phyloP scores from a whole-genome alignment of 2,888 invertebrate genomes.

The Autographa pulchrina region DNA sequence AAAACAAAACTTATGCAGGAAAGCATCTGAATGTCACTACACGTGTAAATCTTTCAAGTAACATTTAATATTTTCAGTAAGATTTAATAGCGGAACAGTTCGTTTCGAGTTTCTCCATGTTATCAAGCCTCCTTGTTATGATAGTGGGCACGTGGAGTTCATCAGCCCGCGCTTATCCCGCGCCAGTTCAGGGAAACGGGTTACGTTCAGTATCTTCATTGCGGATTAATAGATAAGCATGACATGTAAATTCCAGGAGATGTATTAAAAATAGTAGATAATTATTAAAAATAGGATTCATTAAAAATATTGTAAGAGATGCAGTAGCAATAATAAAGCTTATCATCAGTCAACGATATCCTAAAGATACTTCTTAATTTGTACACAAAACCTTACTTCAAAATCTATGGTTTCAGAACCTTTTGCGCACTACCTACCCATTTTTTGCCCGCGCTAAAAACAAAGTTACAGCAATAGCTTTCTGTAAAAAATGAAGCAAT shows the following conservation, averaged over 20 bases:
- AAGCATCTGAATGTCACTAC: background rate
- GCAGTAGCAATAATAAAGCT: no score
- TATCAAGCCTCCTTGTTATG: slow-evolving; percentile 11
- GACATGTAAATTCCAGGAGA: background rate
- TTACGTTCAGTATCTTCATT: background rate
- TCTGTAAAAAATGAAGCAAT: background rate
- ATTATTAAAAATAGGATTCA: background rate
- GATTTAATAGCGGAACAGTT: slow-evolving; percentile 8
- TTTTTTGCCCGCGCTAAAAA: background rate
- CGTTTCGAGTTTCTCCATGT: slow-evolving; percentile 23
- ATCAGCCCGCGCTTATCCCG: slow-evolving; percentile 11
- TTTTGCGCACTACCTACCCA: background rate
- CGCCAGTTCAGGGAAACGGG: slow-evolving; percentile 5
- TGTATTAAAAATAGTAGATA: background rate
- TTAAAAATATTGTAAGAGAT: no score
- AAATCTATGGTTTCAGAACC: background rate
- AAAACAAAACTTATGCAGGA: background rate
- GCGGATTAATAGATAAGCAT: slow-evolving; percentile 8
- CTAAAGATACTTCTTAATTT: background rate
- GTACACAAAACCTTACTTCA: background rate
- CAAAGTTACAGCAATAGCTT: background rate
- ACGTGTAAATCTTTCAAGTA: slow-evolving; percentile 17
- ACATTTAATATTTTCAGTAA: background rate
- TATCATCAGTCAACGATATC: background rate
- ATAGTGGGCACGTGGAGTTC: slow-evolving; percentile 8